phyloP scores from a whole-genome alignment of 2,888 invertebrate genomes.

The Acanthacorydalis orientalis region DNA sequence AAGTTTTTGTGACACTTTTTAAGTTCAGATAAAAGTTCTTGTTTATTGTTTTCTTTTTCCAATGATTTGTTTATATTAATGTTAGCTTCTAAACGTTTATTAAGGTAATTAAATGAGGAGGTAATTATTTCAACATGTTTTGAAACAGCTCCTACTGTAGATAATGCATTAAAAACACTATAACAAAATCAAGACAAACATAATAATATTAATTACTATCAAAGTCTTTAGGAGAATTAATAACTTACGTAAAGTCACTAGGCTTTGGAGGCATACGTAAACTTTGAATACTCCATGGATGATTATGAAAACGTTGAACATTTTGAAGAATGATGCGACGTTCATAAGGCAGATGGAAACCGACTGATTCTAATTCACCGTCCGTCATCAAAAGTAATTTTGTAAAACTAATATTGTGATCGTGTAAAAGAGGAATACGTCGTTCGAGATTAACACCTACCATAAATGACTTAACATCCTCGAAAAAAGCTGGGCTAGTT shows the following conservation, averaged over 20 bases:
- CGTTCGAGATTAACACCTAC: conserved; percentile 41
- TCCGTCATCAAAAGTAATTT: conserved; percentile 40
- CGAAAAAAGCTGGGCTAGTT: conserved; percentile 30
- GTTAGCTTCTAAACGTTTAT: neutral
- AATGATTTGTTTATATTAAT: neutral
- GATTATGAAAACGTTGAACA: conserved; percentile 38
- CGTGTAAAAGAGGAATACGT: conserved; percentile 28
- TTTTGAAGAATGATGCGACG: conserved; percentile 35
- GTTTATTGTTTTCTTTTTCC: neutral
- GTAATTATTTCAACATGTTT: conserved; percentile 28
- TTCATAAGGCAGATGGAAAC: conserved; percentile 41
- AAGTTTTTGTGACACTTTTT: neutral
- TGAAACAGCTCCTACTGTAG: conserved; percentile 33
- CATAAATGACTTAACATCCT: conserved; percentile 37
- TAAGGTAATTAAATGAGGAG: neutral
- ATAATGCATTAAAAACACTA: conserved; percentile 37
- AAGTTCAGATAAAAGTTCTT: neutral
- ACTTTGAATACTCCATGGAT: conserved; percentile 20
- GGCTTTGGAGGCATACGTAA: neutral
- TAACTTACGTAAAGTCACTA: neutral
- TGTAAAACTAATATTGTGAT: conserved; percentile 32
- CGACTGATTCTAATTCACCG: conserved; percentile 34
- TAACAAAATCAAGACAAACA: conserved; percentile 15
- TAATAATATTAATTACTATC: no score
- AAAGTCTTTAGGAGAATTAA: no score